Evolutionary conservation across 2,888 invertebrate species (phyloP).

Genomic region (Drosophila ustulata): DNA sequence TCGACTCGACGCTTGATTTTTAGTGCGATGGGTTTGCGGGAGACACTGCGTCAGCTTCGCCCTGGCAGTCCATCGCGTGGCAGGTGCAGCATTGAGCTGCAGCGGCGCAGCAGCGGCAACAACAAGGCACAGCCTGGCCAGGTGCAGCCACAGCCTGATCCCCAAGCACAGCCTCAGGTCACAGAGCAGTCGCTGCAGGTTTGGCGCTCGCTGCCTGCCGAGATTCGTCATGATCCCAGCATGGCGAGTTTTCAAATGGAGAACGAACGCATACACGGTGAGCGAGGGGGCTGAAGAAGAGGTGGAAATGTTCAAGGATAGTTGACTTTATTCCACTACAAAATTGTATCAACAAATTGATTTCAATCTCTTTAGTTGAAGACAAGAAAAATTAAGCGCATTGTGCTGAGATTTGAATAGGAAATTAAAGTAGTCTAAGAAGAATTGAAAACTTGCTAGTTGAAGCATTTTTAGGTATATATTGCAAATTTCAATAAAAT

Average conservation of each 20-base stretch:
- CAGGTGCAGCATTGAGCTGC: slow-evolving; percentile 71
- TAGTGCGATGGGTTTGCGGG: slow-evolving; percentile 71
- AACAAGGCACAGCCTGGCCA: slow-evolving; percentile 16
- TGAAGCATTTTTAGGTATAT: no score
- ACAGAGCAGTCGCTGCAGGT: slow-evolving; percentile 88
- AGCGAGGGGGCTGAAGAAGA: slow-evolving; percentile 35
- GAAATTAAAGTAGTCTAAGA: no score
- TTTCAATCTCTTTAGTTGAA: no score
- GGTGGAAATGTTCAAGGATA: background rate
- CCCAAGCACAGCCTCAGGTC: slow-evolving; percentile 85
- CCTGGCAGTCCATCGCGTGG: slow-evolving; percentile 62
- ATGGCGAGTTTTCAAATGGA: slow-evolving; percentile 87
- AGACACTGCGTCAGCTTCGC: slow-evolving; percentile 66
- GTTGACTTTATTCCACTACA: no score
- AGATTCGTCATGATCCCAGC: slow-evolving; percentile 88
- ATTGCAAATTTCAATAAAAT: no score
- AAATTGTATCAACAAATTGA: no score
- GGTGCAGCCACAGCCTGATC: slow-evolving; percentile 29
- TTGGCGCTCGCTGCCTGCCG: slow-evolving; percentile 88
- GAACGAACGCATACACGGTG: slow-evolving; percentile 84
- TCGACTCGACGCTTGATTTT: background rate
- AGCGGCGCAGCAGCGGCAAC: slow-evolving; percentile 53
- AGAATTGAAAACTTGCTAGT: no score
- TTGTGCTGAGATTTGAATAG: no score
- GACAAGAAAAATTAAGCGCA: no score